Conservation (phyloP, 2,888 invertebrate species). For the Cyclophora punctaria region DNA sequence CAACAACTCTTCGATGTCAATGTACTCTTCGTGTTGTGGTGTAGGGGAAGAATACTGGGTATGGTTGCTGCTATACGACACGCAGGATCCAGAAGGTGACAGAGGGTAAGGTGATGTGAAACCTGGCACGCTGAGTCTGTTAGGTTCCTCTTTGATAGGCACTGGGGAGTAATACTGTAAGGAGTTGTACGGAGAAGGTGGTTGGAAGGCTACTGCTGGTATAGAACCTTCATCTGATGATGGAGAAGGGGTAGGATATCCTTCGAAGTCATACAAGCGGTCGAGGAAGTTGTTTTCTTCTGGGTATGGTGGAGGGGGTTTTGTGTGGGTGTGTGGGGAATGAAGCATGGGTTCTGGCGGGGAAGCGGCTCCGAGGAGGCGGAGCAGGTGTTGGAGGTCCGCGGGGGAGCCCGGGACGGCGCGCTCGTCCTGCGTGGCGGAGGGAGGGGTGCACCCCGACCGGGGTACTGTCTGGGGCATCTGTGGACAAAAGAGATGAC, state of each 20-base stretch:
- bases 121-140: slow-evolving; percentile 66
- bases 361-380: slow-evolving; percentile 66
- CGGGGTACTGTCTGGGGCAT: slow-evolving; percentile 90
- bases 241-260: slow-evolving; percentile 65
- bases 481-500: slow-evolving; percentile 62
- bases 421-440: slow-evolving; percentile 81
- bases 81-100: slow-evolving; percentile 75
- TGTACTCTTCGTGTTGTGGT: slow-evolving; percentile 76
- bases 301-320: slow-evolving; percentile 62
- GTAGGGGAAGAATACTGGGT: slow-evolving; percentile 71
- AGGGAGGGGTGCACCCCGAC: slow-evolving; percentile 84
- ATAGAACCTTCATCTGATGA: slow-evolving; percentile 73
- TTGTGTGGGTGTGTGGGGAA: slow-evolving; percentile 60
- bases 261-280: slow-evolving; percentile 68
- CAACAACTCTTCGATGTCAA: slow-evolving; percentile 76
- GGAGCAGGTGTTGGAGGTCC: slow-evolving; percentile 62
- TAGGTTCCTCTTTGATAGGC: slow-evolving; percentile 72
- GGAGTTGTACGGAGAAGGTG: slow-evolving; percentile 72
- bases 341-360: slow-evolving; percentile 67
- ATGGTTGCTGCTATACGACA: slow-evolving; percentile 71
- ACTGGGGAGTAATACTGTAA: slow-evolving; percentile 50
- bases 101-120: slow-evolving; percentile 71
- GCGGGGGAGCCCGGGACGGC: slow-evolving; percentile 75
- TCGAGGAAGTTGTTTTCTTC: slow-evolving; percentile 64
- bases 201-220: slow-evolving; percentile 74